Evolutionary conservation across 23 tunicate species (phyloP).

Genomic region (Pegea sp.): DNA sequence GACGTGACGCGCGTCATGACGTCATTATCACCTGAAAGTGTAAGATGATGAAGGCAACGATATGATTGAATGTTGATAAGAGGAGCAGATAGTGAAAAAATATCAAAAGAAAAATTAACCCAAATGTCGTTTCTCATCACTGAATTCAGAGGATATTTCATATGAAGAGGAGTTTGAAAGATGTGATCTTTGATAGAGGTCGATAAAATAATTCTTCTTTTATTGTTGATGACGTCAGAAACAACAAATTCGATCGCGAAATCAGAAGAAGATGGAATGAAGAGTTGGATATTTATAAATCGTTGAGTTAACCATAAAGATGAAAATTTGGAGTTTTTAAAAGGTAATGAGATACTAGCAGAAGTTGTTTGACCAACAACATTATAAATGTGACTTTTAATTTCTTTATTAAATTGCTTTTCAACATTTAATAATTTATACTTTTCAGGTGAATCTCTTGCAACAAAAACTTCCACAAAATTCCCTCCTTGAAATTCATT

Average conservation of each 20-base stretch:
- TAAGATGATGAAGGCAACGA: constrained; percentile 28
- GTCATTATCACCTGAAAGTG: constrained; percentile 11
- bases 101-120: constrained; percentile 58
- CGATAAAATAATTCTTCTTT: constrained; percentile 60
- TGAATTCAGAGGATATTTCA: constrained; percentile 33
- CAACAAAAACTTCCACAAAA: too few species aligned
- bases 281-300: too few species aligned
- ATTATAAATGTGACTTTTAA: too few species aligned
- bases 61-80: constrained; percentile 35
- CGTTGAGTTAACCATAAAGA: too few species aligned
- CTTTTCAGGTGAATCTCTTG: too few species aligned
- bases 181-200: constrained; percentile 39
- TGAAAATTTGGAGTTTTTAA: too few species aligned
- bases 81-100: constrained; percentile 29
- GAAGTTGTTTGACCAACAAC: too few species aligned
- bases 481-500: too few species aligned
- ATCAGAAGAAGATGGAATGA: constrained; percentile 35
- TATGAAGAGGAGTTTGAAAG: constrained; percentile 43
- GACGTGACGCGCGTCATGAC: too few species aligned
- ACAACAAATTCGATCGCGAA: constrained; percentile 57
- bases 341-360: too few species aligned
- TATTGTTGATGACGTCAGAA: constrained; percentile 32
- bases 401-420: too few species aligned
- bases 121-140: constrained; percentile 40
- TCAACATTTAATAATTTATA: too few species aligned